Evolutionary conservation across 1,140 invertebrate genomes (phyloP), one percentile per base, ranked within the genome.

Genomic region (Diorhabda elongata): DNA sequence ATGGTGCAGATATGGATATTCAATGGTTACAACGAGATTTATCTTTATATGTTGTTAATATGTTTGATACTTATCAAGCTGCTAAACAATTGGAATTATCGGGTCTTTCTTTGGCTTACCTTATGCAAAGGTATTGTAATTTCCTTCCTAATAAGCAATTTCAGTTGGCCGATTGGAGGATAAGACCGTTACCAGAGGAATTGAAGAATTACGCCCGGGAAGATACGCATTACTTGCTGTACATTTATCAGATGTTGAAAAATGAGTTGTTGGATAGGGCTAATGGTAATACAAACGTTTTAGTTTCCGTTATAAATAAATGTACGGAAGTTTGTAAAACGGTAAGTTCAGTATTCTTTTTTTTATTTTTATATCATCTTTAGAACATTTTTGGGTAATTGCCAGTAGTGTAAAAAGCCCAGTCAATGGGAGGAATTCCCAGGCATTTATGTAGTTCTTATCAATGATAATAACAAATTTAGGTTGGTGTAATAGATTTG

Each of bases 131-230:
- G 57, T 97, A 94, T 79, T 96, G 95, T 79, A 82, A 88, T 41
- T 82, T 97, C 8, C 83, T 89, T 71, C 86, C 91, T 2, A 90
- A 98, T 76, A 99, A 99, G 83, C 87, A 90, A 67, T 96, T 92
- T 80, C 97, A 98, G 81, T 80, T 96, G 44, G 95, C 96, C 3
- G 98, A 99, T 82, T 99, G 98, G 98, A 89, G 98, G 69, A 93
- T 97, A 42, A 85, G 95, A 61, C 98, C 98, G 0, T 82, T 99
- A 45, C 92, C 94, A 0, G 84, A 88, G 43, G 90, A 94, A 75
- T 85, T 98, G 74, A 82, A 94, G 2, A 84, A 88, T 66, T 99
- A 99, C 83, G 98, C 98, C 0, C 85, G 97, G 44, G 88, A 91
- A 77, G 98, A 99, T 81, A 99, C 98, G 0, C 97, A 98, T 82